Evolutionary conservation across 2,113 vertebrate genomes (phyloP).

Genomic region (Erythrolamprus reginae): DNA sequence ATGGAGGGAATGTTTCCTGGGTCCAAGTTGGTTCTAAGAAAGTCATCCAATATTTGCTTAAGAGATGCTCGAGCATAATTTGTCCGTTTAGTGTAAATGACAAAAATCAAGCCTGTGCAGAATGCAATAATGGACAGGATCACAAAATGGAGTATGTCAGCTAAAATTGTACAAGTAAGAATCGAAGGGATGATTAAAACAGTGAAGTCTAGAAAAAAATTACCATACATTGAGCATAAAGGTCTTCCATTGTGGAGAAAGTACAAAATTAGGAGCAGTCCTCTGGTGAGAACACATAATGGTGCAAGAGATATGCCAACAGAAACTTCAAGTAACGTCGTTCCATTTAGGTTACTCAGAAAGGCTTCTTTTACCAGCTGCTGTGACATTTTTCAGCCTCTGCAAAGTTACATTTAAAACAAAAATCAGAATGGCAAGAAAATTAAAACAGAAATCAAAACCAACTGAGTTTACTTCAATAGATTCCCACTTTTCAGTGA

Average conservation of each 20-base stretch:
- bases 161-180: slow-evolving; percentile 79
- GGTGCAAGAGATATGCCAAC: slow-evolving; percentile 76
- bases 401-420: slow-evolving; percentile 19
- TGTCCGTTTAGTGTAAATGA: slow-evolving; percentile 62
- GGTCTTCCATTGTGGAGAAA: slow-evolving; percentile 58
- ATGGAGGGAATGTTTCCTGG: slow-evolving; percentile 77
- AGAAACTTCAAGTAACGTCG: slow-evolving; percentile 79
- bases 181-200: slow-evolving; percentile 78
- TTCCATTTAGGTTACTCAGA: slow-evolving; percentile 88
- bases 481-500: background rate
- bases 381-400: slow-evolving; percentile 74
- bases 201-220: slow-evolving; percentile 80
- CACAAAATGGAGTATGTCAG: slow-evolving; percentile 64
- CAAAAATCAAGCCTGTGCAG: slow-evolving; percentile 58
- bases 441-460: background rate
- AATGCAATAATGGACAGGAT: slow-evolving; percentile 51
- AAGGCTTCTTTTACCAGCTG: slow-evolving; percentile 85
- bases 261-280: slow-evolving; percentile 74
- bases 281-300: slow-evolving; percentile 79
- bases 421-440: background rate
- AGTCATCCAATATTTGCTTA: slow-evolving; percentile 59
- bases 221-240: slow-evolving; percentile 54
- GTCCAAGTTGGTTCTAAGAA: slow-evolving; percentile 69
- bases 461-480: background rate
- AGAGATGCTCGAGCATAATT: slow-evolving; percentile 8